Conservation (phyloP, 2,113 vertebrate species). For the Elgaria multicarinata region DNA sequence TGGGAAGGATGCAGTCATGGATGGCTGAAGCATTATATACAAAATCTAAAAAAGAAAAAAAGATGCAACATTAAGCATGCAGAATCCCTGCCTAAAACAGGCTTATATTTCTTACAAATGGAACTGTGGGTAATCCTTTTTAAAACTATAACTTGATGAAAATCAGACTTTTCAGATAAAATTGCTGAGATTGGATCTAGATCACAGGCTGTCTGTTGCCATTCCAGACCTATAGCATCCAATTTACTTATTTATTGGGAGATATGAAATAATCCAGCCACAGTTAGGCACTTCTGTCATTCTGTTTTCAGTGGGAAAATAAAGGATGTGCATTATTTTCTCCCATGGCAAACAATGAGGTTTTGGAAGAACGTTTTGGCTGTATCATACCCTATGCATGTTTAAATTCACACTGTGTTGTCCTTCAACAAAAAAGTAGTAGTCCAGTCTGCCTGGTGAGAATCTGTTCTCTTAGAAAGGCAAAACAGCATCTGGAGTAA, state of each 20-base stretch:
- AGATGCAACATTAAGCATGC: neutral
- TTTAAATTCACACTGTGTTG: neutral
- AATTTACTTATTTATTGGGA: neutral
- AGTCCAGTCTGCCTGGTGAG: conserved; percentile 42
- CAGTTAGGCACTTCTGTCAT: neutral
- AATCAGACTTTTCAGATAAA: neutral
- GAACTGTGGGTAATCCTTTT: neutral
- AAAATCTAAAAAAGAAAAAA: neutral
- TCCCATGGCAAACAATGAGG: neutral
- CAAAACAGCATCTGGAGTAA: conserved; percentile 45
- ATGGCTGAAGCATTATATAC: neutral
- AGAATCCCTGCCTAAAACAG: neutral
- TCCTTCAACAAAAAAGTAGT: conserved; percentile 44
- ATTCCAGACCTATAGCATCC: neutral
- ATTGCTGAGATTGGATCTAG: neutral
- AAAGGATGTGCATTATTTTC: neutral
- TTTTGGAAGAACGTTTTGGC: neutral
- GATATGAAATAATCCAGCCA: neutral
- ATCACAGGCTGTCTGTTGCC: neutral
- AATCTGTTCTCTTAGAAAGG: conserved; percentile 33
- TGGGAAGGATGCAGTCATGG: neutral
- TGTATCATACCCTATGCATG: neutral
- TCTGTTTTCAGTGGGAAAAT: neutral
- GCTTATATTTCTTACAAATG: neutral
- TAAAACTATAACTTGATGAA: neutral